A percentile compares a stretch with the other conserved stretches of the same genome.
Conservation (phyloP, 2,797 vertebrate genomes). For the Gobionotothen gibberifrons region DNA sequence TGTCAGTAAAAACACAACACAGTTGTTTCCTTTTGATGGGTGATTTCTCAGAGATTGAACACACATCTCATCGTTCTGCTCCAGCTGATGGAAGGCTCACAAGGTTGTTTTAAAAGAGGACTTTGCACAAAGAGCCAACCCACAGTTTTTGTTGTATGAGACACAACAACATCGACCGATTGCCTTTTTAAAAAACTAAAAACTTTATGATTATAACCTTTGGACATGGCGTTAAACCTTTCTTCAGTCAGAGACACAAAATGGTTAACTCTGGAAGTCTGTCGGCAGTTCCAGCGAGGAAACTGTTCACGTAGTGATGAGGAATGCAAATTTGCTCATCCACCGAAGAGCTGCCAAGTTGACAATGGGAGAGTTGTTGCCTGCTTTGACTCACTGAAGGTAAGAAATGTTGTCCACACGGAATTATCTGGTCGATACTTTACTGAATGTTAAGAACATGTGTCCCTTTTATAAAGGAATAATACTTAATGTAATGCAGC, state of each 20-base stretch:
- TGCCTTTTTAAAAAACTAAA: slow-evolving; percentile 20
- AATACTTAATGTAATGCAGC: slow-evolving; percentile 1
- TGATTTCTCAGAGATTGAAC: slow-evolving; percentile 54
- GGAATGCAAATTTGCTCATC: slow-evolving; percentile 99
- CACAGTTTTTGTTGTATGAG: slow-evolving; percentile 33
- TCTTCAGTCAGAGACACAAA: slow-evolving; percentile 97
- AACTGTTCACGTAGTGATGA: slow-evolving; percentile 98
- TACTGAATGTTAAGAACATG: no score
- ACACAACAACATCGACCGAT: slow-evolving; percentile 9
- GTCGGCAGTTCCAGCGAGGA: slow-evolving; percentile 98
- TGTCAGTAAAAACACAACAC: slow-evolving; percentile 65
- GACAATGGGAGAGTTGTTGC: slow-evolving; percentile 99
- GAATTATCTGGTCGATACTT: no score
- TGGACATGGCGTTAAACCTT: slow-evolving; percentile 94
- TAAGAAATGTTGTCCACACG: slow-evolving; percentile 79
- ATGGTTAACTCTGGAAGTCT: slow-evolving; percentile 99
- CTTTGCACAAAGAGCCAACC: slow-evolving; percentile 37
- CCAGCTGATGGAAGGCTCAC: slow-evolving; percentile 62
- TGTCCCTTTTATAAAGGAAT: not conserved
- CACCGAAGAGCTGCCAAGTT: slow-evolving; percentile 99
- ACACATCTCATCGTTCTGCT: slow-evolving; percentile 46
- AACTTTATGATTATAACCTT: slow-evolving; percentile 51
- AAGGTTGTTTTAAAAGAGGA: slow-evolving; percentile 56
- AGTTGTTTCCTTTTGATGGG: slow-evolving; percentile 66
- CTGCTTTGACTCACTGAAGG: slow-evolving; percentile 99